A percentile compares a stretch with the other conserved stretches of the same genome.
These are phyloP conservation scores for Euborellia annulipes DNA, from an alignment of 1,140 invertebrate genomes.

Conservation along the genomic window DNA sequence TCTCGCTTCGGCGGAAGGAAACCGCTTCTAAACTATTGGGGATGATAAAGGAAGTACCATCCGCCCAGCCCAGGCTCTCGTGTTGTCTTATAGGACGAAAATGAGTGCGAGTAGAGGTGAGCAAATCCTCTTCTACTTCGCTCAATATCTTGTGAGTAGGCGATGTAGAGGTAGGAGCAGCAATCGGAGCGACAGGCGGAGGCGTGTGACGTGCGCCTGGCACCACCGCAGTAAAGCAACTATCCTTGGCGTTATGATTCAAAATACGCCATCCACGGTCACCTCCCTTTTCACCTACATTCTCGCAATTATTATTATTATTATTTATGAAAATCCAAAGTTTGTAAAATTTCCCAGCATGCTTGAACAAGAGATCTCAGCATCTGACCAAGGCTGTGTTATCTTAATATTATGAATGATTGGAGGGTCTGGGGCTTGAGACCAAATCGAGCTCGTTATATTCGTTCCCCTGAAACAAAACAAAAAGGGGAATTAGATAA, in stretches of 20 bases:
- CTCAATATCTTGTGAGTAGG: constrained; percentile 5
- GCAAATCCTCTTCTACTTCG: constrained; percentile 45
- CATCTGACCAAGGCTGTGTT: too few species aligned
- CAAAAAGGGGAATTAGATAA: too few species aligned
- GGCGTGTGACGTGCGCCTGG: constrained; percentile 22
- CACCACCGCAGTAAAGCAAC: constrained; percentile 37
- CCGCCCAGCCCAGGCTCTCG: constrained; percentile 29
- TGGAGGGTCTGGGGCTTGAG: constrained; percentile 5
- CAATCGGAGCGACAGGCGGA: too few species aligned
- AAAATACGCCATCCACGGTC: constrained; percentile 31
- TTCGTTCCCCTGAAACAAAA: constrained; percentile 24
- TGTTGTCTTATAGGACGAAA: constrained; percentile 51
- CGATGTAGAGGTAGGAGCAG: too few species aligned
- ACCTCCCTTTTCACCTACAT: too few species aligned
- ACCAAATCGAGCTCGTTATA: constrained; percentile 30
- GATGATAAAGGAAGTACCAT: constrained; percentile 51
- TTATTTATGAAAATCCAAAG: too few species aligned
- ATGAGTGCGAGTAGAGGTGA: constrained; percentile 53
- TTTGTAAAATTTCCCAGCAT: too few species aligned
- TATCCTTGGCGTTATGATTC: constrained; percentile 38
- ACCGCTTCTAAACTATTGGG: constrained; percentile 42
- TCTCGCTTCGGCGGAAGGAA: constrained; percentile 24
- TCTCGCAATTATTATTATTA: too few species aligned
- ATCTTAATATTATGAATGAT: too few species aligned
- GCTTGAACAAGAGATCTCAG: too few species aligned